Percentiles rank a stretch among this genome's conserved stretches.
Conservation (phyloP, 2,888 invertebrate genomes). For the Magallana nippona region DNA sequence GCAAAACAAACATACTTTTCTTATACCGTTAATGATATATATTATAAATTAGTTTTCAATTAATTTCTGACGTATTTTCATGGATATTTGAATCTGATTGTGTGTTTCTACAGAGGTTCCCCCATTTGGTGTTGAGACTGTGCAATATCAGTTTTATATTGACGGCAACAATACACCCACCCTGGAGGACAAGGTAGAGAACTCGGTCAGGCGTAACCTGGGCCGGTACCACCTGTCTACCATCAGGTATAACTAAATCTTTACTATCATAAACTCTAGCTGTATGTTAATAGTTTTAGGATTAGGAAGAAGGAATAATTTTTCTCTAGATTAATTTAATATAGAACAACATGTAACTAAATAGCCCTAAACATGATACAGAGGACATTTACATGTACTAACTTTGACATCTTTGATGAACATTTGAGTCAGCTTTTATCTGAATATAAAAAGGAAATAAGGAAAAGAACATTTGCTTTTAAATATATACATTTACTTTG, state of each 20-base stretch:
- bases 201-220: constrained; percentile 49
- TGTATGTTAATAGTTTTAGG: neutral
- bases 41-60: neutral
- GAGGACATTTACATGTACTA: no score
- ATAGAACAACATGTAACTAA: no score
- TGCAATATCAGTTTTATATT: constrained; percentile 54
- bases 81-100: neutral
- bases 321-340: no score
- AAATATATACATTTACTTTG: no score
- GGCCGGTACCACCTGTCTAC: constrained; percentile 60
- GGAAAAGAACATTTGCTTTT: no score
- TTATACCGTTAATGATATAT: no score
- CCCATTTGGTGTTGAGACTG: constrained; percentile 63
- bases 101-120: constrained; percentile 52
- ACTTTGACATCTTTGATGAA: no score
- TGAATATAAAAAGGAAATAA: no score
- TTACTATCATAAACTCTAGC: neutral
- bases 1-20: constrained; percentile 34
- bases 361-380: no score
- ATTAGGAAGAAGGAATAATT: no score
- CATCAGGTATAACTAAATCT: constrained; percentile 54
- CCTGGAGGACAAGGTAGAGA: constrained; percentile 49
- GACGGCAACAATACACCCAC: constrained; percentile 55
- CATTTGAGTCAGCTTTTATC: no score
- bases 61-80: neutral